phyloP scores from a whole-genome alignment of 1,140 invertebrate species.

The Papilio polyxenes region DNA sequence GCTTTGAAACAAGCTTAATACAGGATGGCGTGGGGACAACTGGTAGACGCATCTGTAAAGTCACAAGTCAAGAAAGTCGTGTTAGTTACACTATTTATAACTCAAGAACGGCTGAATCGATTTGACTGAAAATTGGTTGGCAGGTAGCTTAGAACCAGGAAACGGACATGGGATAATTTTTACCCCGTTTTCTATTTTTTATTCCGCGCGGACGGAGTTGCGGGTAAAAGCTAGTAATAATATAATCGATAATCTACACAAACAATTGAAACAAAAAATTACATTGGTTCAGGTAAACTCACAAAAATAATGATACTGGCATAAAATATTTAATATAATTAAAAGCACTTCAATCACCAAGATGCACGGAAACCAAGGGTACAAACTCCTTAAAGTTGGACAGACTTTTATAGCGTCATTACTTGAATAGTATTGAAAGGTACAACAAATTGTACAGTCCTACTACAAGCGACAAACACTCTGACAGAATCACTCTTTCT shows the following conservation, averaged over 20 bases:
- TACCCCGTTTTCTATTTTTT: too few relatives aligned
- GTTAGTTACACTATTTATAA: too few relatives aligned
- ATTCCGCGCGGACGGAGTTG: too few relatives aligned
- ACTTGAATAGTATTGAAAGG: slow-evolving; percentile 32
- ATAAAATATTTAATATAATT: slow-evolving; percentile 22
- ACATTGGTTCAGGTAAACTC: background rate
- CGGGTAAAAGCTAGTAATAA: too few relatives aligned
- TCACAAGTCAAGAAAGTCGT: background rate
- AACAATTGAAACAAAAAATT: background rate
- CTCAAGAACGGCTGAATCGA: too few relatives aligned
- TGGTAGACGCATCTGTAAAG: too few relatives aligned
- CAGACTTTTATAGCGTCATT: slow-evolving; percentile 30
- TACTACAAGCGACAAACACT: background rate
- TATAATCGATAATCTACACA: background rate
- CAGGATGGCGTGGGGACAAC: too few relatives aligned
- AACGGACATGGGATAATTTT: too few relatives aligned
- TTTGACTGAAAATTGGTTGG: too few relatives aligned
- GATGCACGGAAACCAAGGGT: background rate
- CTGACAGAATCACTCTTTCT: background rate
- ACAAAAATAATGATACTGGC: background rate
- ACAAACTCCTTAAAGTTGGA: slow-evolving; percentile 24
- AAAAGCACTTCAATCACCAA: slow-evolving; percentile 30
- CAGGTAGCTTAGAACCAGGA: too few relatives aligned
- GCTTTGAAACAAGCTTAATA: too few relatives aligned
- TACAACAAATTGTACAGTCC: slow-evolving; percentile 22